A percentile compares a stretch with the other conserved stretches of the same genome.
phyloP scores from a whole-genome alignment of 2,113 vertebrate genomes.

The Porphyrio hochstetteri region DNA sequence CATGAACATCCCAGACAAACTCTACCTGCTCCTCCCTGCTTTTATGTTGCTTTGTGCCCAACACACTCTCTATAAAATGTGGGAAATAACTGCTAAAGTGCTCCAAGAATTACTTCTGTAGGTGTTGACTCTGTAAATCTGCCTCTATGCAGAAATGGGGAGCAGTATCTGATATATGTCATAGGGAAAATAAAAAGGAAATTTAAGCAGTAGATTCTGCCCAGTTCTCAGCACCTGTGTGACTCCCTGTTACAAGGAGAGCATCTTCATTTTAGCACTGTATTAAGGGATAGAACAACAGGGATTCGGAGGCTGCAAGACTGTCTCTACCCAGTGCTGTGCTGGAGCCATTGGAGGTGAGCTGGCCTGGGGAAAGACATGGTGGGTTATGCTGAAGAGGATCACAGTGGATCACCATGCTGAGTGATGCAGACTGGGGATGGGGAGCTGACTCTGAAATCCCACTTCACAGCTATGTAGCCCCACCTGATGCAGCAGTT shows the following conservation, averaged over 20 bases:
- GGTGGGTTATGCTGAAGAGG: background rate
- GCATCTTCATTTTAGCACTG: background rate
- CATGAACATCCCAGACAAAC: background rate
- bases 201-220: background rate
- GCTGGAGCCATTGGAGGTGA: background rate
- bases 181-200: background rate
- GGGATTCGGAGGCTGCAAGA: background rate
- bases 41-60: background rate
- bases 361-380: fast-evolving
- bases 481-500: background rate
- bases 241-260: background rate
- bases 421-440: background rate
- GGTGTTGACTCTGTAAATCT: fast-evolving
- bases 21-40: background rate
- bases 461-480: background rate
- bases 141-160: background rate
- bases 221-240: background rate
- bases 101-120: background rate
- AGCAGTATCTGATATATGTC: background rate
- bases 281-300: background rate
- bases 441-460: background rate
- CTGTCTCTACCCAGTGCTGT: background rate
- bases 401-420: background rate
- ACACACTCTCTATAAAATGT: background rate
- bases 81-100: background rate